phyloP scores from a whole-genome alignment of 2,797 vertebrate genomes.

The Aphelocoma californica region DNA sequence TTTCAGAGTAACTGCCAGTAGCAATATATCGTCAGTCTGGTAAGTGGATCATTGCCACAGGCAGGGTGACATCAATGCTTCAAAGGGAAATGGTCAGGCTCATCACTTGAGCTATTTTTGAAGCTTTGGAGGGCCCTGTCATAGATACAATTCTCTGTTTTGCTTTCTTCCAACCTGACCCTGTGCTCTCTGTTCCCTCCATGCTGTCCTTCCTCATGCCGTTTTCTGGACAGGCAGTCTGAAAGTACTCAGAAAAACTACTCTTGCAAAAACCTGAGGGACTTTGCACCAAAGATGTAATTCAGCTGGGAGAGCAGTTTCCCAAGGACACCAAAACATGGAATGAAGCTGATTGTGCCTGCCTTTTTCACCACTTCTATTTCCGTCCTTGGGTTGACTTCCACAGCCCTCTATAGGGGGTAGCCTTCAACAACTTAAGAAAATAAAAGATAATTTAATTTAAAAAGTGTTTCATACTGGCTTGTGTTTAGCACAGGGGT shows the following conservation, averaged over 20 bases:
- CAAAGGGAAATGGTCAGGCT: slow-evolving; percentile 18
- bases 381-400: background rate
- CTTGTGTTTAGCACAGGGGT: background rate
- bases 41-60: slow-evolving; percentile 20
- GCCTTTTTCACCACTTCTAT: background rate
- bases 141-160: background rate
- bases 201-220: background rate
- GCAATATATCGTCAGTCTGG: background rate
- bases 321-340: background rate
- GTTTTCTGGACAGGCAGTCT: background rate
- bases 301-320: background rate
- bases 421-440: background rate
- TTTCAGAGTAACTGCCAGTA: slow-evolving; percentile 28
- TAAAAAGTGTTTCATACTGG: background rate
- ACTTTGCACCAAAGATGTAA: background rate
- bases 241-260: background rate
- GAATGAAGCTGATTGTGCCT: background rate
- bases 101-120: background rate
- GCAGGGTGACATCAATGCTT: background rate
- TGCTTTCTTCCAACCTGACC: background rate
- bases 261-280: background rate
- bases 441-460: background rate
- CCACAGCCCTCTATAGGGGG: background rate
- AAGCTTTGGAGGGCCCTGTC: background rate
- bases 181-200: background rate